Evolutionary conservation across 2,797 vertebrate genomes (phyloP).

Genomic region (Antrozous pallidus): DNA sequence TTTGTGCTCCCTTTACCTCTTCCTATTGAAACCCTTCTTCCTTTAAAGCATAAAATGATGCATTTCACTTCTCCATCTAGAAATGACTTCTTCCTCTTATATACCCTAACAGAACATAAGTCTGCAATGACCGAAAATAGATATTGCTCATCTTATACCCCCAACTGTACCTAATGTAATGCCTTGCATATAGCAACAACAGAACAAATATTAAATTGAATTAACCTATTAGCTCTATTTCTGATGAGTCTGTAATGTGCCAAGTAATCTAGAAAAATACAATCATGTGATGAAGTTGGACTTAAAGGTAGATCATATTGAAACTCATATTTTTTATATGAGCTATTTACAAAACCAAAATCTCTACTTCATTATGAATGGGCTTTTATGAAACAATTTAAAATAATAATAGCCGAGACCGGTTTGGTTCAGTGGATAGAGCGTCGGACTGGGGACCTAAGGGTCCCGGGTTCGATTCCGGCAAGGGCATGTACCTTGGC

Average conservation of each 20-base stretch:
- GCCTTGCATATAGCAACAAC: background rate
- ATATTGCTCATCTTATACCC: background rate
- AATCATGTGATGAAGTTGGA: background rate
- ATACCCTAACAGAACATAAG: background rate
- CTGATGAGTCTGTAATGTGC: background rate
- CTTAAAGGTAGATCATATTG: background rate
- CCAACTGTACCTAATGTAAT: background rate
- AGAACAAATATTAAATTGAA: background rate
- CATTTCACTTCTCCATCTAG: background rate
- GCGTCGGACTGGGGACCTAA: too few species aligned
- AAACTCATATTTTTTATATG: conserved; percentile 9
- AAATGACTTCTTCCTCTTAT: background rate
- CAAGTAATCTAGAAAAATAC: conserved; percentile 14
- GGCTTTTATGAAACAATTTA: background rate
- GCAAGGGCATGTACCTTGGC: too few species aligned
- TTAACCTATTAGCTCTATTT: background rate
- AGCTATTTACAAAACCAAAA: background rate
- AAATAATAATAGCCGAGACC: conserved; percentile 33
- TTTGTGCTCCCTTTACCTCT: background rate
- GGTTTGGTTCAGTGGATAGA: too few species aligned
- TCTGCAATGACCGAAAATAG: background rate
- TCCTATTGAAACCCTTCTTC: background rate
- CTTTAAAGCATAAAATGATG: background rate
- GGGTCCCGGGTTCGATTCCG: too few species aligned
- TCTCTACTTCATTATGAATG: background rate